Conservation (phyloP, 2,888 invertebrate genomes). For the Lasioglossum leucozonium region DNA sequence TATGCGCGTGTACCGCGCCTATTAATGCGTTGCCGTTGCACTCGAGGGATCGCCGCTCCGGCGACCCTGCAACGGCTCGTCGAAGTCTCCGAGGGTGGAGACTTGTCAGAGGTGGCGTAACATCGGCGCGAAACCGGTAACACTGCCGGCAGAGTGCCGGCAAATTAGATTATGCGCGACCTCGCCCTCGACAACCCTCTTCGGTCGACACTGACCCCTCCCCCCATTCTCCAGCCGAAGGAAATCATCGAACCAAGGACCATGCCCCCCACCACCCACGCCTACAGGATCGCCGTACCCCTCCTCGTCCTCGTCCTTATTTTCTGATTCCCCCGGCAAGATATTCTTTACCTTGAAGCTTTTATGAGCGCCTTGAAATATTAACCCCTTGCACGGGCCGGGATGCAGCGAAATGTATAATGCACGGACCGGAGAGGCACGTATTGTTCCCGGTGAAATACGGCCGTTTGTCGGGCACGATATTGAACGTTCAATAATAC, state of each 20-base stretch:
- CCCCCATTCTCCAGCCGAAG: slow-evolving; percentile 50
- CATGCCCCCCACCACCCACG: neutral
- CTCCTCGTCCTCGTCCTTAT: slow-evolving; percentile 23
- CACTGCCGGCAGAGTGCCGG: slow-evolving; percentile 69
- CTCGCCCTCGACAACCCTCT: slow-evolving; percentile 68
- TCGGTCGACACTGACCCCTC: slow-evolving; percentile 57
- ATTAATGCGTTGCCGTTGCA: slow-evolving; percentile 66
- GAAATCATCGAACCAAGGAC: slow-evolving; percentile 53
- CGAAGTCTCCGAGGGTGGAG: slow-evolving; percentile 40
- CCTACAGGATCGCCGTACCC: slow-evolving; percentile 11
- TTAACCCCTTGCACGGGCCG: slow-evolving; percentile 47
- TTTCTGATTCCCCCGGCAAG: slow-evolving; percentile 40
- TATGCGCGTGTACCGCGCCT: slow-evolving; percentile 63
- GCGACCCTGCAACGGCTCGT: slow-evolving; percentile 53
- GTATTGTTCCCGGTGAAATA: slow-evolving; percentile 53
- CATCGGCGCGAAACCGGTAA: slow-evolving; percentile 71
- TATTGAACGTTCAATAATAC: slow-evolving; percentile 53
- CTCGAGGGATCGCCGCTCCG: slow-evolving; percentile 10
- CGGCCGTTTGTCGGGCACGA: slow-evolving; percentile 24
- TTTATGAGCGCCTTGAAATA: slow-evolving; percentile 51
- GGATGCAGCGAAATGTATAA: slow-evolving; percentile 43
- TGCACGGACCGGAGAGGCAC: slow-evolving; percentile 31
- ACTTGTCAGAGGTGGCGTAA: slow-evolving; percentile 62
- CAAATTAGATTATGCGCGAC: slow-evolving; percentile 78
- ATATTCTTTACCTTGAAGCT: slow-evolving; percentile 45